Conservation (phyloP, 2,888 invertebrate genomes). For the Epinotia bilunana region DNA sequence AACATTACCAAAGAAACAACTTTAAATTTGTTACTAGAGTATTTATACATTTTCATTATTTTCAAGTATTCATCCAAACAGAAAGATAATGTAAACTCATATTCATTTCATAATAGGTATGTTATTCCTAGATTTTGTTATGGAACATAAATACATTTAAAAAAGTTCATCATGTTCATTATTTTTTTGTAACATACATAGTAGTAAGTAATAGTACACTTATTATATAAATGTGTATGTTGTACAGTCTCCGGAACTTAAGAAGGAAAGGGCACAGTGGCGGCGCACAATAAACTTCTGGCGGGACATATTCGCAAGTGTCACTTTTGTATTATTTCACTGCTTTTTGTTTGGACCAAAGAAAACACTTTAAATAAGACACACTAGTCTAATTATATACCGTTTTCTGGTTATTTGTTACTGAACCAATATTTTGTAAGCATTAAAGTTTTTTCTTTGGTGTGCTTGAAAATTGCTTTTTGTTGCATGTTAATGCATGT, state of each 20-base stretch:
- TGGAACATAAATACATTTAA: not conserved
- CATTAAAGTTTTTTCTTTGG: conserved; percentile 76
- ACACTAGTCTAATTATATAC: not conserved
- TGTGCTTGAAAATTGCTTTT: conserved; percentile 56
- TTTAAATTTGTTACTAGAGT: conserved; percentile 11
- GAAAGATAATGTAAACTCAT: not conserved
- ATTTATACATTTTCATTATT: not conserved
- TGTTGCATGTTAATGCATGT: conserved; percentile 43
- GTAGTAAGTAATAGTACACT: not conserved
- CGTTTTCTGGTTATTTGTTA: not conserved
- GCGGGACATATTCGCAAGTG: conserved; percentile 84
- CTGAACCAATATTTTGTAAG: conserved; percentile 23
- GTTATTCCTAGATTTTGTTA: not conserved
- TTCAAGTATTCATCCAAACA: not conserved
- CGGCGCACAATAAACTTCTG: conserved; percentile 84
- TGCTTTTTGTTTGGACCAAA: conserved; percentile 59
- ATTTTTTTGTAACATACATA: not conserved
- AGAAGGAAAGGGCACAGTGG: conserved; percentile 83
- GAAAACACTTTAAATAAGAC: conserved; percentile 64
- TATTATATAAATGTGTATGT: conserved; percentile 46
- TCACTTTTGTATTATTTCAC: conserved; percentile 69
- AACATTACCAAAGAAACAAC: conserved; percentile 52
- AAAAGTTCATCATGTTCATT: not conserved
- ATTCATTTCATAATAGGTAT: not conserved
- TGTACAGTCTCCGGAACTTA: conserved; percentile 80